Conservation (phyloP, 35 echinoderm and acorn worm genomes). For the Stichopus chloronotus region DNA sequence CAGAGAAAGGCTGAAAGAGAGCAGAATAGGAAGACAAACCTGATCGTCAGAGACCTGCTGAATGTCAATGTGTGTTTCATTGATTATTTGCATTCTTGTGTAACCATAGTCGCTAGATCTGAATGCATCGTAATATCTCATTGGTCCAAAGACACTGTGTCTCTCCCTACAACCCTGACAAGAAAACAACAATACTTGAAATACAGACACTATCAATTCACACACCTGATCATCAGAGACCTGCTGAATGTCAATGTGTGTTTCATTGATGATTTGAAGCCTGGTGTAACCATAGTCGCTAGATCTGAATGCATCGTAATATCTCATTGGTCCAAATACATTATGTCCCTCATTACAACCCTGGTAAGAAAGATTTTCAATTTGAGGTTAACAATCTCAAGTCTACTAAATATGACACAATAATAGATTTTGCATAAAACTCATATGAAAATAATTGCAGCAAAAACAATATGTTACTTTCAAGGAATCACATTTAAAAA, state of each 20-base stretch:
- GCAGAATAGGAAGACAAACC: slow-evolving; percentile 34
- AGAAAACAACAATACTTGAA: not conserved
- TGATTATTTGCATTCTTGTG: slow-evolving; percentile 66
- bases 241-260: slow-evolving; percentile 74
- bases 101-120: slow-evolving; percentile 83
- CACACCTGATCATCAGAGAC: slow-evolving; percentile 89
- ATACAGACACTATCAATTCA: not conserved
- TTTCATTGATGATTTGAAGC: slow-evolving; percentile 67
- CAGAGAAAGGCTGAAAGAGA: too few species aligned
- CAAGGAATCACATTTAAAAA: too few species aligned
- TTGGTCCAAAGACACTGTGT: slow-evolving; percentile 58
- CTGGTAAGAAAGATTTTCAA: slow-evolving; percentile 37
- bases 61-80: slow-evolving; percentile 70
- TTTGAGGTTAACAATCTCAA: not conserved
- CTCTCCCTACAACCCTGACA: slow-evolving; percentile 76
- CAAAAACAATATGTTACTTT: too few species aligned
- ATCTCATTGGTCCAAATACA: slow-evolving; percentile 55
- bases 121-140: slow-evolving; percentile 73
- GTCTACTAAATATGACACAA: not conserved
- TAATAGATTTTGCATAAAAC: not conserved
- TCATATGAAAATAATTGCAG: not conserved
- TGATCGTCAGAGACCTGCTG: slow-evolving; percentile 88
- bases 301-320: slow-evolving; percentile 73
- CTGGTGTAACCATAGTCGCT: slow-evolving; percentile 84
- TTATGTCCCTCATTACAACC: slow-evolving; percentile 73